phyloP scores from a whole-genome alignment of 2,113 vertebrate genomes.

The Ictidomys tridecemlineatus region DNA sequence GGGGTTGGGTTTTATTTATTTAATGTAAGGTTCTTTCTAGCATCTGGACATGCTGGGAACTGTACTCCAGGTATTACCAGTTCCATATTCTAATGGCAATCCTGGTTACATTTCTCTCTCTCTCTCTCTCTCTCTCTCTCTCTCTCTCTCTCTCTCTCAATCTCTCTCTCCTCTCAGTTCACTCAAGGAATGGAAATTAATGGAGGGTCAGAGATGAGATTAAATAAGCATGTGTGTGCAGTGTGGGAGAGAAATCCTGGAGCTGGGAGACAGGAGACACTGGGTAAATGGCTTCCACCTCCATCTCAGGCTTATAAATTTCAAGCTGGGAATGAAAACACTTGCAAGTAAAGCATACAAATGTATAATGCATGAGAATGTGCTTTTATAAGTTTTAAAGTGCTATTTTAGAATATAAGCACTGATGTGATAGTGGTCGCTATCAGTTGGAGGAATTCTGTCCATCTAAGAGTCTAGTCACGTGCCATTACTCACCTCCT shows the following conservation, averaged over 20 bases:
- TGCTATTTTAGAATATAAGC: neutral
- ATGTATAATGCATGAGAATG: neutral
- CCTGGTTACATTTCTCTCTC: neutral
- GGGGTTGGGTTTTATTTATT: neutral
- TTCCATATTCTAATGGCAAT: neutral
- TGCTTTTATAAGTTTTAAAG: neutral
- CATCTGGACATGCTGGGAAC: neutral
- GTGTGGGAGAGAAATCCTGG: neutral
- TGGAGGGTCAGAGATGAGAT: neutral
- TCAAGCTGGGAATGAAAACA: neutral
- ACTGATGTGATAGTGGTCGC: neutral
- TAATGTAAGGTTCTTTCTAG: neutral
- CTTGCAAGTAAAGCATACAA: neutral
- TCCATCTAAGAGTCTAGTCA: neutral
- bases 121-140: neutral
- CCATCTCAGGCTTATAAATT: neutral
- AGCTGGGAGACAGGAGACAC: neutral
- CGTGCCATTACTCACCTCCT: too few relatives aligned
- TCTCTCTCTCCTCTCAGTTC: neutral
- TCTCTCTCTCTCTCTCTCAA: neutral
- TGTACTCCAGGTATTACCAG: neutral
- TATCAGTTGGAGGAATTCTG: neutral
- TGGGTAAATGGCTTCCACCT: neutral
- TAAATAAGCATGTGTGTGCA: neutral
- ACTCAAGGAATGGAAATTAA: slow-evolving; percentile 31